Conservation (phyloP, 2,888 invertebrate species). For the Polydrusus tereticollis region DNA sequence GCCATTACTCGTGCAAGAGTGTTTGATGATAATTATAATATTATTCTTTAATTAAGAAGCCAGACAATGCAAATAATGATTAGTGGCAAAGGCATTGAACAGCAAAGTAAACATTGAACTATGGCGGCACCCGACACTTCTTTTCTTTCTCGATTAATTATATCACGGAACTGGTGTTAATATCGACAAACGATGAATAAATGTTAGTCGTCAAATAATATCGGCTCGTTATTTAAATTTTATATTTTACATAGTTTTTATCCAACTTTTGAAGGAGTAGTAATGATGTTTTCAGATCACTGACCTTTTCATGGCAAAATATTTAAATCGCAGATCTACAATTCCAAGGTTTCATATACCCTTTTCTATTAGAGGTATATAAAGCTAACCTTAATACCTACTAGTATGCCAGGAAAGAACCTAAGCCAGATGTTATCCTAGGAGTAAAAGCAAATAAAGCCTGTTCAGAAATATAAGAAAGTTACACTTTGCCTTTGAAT, state of each 20-base stretch:
- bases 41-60: constrained; percentile 54
- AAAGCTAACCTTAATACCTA: too few species aligned
- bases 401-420: too few species aligned
- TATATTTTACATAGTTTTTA: not conserved
- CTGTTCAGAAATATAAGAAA: too few species aligned
- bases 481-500: too few species aligned
- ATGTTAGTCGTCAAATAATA: constrained; percentile 5
- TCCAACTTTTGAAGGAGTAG: too few species aligned
- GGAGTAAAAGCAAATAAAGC: too few species aligned
- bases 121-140: constrained; percentile 30
- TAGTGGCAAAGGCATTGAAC: constrained; percentile 58
- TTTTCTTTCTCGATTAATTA: constrained; percentile 29
- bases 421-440: too few species aligned
- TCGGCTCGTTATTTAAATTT: not conserved
- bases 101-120: constrained; percentile 46
- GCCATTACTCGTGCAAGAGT: not conserved
- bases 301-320: too few species aligned
- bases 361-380: too few species aligned
- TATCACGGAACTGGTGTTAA: constrained; percentile 12
- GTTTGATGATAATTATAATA: constrained; percentile 8
- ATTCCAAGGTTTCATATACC: too few species aligned
- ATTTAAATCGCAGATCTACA: too few species aligned
- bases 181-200: constrained; percentile 23
- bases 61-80: constrained; percentile 60
- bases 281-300: too few species aligned